Evolutionary conservation across 2,797 vertebrate genomes (phyloP), one percentile per base, ranked within the genome.

Genomic region (Aldrovandia affinis): DNA sequence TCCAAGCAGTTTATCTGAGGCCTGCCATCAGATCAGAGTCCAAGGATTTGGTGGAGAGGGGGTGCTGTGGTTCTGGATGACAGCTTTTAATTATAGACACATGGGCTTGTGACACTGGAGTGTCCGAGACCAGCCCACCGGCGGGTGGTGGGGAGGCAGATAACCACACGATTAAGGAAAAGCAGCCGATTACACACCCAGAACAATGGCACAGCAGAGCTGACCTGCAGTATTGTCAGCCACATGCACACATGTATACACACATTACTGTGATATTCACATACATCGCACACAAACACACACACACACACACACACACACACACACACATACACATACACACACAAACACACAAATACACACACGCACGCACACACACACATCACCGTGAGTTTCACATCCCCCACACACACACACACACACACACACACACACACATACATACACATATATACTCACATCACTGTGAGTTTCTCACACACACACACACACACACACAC

Each of bases 31-130:
- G 93, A 95, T 88, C 89, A 90, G 93, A 93, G n/a, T n/a, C n/a
- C n/a, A n/a, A n/a, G 92, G 93, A 90, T 94, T 94, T 94, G 93
- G 91, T 88, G 89, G 91, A 89, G 89, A 92, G 90, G 90, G 89
- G 90, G 92, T 92, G 89, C 93, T 92, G 92, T 90, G 91, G 94
- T 96, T 96, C 94, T 94, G 94, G 92, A 94, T 95, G 94, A 94
- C 92, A 95, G 95, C 92, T 94, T 96, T 96, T 95, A 95, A 96
- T 95, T 95, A 95, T 92, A 93, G 93, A 92, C 94, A 94, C 93
- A 93, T 89, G 90, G 92, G 89, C 93, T 86, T 91, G 94, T 94
- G 94, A 93, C 95, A 94, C 94, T 91, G 82, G 90, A 93, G 93
- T 94, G 94, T 93, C 93, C 93, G 92, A 92, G 94, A 89, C 88